Evolutionary conservation across 2,888 invertebrate genomes (phyloP).

Genomic region (Synanthedon myopaeformis): DNA sequence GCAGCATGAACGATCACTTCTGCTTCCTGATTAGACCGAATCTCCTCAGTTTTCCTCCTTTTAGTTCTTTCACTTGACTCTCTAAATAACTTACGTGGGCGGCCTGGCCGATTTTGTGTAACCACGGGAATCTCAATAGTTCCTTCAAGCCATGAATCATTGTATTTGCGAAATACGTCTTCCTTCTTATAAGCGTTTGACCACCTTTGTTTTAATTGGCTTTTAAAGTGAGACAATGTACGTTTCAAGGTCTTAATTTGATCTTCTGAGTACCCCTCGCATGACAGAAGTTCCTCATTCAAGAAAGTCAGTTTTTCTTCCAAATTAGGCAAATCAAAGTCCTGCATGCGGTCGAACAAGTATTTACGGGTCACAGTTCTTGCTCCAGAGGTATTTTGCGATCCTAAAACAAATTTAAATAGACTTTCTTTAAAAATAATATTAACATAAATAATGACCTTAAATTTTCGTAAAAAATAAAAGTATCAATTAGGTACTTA

Average conservation of each 20-base stretch:
- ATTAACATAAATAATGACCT: not conserved
- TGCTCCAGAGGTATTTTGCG: not conserved
- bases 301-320: not conserved
- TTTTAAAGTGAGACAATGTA: not conserved
- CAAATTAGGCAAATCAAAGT: not conserved
- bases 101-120: slow-evolving; percentile 7
- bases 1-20: slow-evolving; percentile 6
- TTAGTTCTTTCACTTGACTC: slow-evolving; percentile 10
- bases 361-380: not conserved
- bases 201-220: slow-evolving; percentile 1
- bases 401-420: not conserved
- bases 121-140: slow-evolving; percentile 5
- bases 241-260: not conserved
- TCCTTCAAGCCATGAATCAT: slow-evolving; percentile 6
- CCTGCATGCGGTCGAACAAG: not conserved
- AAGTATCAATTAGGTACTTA: not conserved
- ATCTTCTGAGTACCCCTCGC: not conserved
- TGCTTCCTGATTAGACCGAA: slow-evolving; percentile 2
- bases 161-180: slow-evolving; percentile 2
- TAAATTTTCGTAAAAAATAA: not conserved
- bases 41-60: slow-evolving; percentile 9
- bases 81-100: slow-evolving; percentile 9
- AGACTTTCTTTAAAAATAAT: not conserved
- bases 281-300: not conserved
- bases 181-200: not conserved